Base-by-base conservation (phyloP, 2,888 invertebrate species). In the Therioaphis trifolii region DNA sequence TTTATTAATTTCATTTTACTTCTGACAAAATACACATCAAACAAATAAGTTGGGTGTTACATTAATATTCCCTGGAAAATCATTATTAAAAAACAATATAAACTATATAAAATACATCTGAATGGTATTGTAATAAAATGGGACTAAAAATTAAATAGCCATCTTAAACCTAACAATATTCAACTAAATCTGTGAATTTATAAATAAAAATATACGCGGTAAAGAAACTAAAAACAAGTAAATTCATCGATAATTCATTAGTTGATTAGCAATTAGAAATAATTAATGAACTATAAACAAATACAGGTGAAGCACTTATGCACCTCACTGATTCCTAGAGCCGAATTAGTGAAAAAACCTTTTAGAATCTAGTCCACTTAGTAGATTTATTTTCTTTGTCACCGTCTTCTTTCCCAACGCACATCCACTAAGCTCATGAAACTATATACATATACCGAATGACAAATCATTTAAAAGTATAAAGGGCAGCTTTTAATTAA, bases 361-460 rank as follows among this genome's bases (percentile, higher is more conserved):
- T 69, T 79, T 79, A 66, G 29, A 77, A 63, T 29, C 46, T n/a
- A 76, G 63, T 63, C n/a, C 63, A 68, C 78, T 52, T 40, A 52
- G 78, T 18, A 55, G 40, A 69, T 79, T 68, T 58, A 69, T 79
- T 79, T 69, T 49, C 79, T 69, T 69, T 69, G 55, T 35, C 55
- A n/a, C 43, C 12, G 52, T 66, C 9, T 49, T 24, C n/a, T 61
- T 35, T 55, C n/a, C 46, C 21, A 46, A 46, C 43, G 9, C 29
- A 27, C 18, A 61, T 61, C 27, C 43, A 61, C 75, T 46, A 52
- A 46, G 12, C 76, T 40, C 24, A 9, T 18, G 63, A 49, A 46
- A 52, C 66, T 40, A 66, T 18, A 35, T 35, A 35, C 49, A 66
- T 46, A 52, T 52, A 78, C 29, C 18, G 14, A 52, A 68, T 21